Evolutionary conservation across 2,113 vertebrate species (phyloP).

Genomic region (Isurus oxyrinchus): DNA sequence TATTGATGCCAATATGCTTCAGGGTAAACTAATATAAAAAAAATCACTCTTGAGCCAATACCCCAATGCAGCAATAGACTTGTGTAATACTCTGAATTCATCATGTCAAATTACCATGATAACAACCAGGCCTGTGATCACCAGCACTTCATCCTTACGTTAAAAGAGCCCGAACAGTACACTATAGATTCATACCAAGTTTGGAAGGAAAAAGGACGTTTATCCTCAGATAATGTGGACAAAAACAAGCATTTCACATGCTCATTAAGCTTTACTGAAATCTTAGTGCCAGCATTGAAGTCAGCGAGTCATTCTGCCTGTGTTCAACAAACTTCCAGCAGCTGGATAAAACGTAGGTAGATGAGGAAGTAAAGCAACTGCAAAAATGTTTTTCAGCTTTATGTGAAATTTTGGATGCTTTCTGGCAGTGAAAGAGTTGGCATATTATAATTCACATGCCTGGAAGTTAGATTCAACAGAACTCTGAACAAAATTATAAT

Average conservation of each 20-base stretch:
- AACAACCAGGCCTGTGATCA: neutral
- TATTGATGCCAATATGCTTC: conserved; percentile 18
- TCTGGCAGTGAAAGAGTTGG: neutral
- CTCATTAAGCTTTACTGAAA: neutral
- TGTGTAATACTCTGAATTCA: neutral
- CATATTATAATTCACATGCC: neutral
- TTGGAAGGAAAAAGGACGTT: neutral
- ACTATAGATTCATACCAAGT: neutral
- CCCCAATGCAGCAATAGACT: neutral
- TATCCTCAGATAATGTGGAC: neutral
- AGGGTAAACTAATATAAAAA: conserved; percentile 5
- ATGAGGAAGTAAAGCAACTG: neutral
- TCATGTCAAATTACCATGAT: neutral
- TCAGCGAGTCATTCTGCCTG: neutral
- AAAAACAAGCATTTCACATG: neutral
- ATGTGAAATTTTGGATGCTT: neutral
- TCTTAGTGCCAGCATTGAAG: neutral
- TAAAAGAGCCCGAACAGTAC: neutral
- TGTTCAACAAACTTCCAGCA: neutral
- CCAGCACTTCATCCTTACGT: neutral
- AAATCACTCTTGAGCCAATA: conserved; percentile 9
- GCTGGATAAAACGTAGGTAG: neutral
- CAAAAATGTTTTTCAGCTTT: neutral
- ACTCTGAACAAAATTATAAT: neutral
- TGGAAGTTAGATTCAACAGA: neutral